Evolutionary conservation across 1,140 invertebrate species (phyloP), one percentile per base, ranked within the genome.

Genomic region (Caligus rogercresseyi): DNA sequence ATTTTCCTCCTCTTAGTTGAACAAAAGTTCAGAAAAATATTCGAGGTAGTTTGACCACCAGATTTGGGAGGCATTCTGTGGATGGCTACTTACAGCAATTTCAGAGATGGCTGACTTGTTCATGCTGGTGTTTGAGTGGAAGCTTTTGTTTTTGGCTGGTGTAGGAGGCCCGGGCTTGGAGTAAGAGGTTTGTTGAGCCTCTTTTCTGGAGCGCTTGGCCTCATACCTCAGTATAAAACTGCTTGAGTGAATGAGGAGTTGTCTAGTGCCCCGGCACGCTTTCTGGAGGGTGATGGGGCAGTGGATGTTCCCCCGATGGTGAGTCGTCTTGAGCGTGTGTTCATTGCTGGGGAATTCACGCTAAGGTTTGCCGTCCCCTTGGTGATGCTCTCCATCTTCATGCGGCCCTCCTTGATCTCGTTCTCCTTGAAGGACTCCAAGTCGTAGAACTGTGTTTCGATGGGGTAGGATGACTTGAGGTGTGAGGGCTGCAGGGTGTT

Each of bases 401-500:
- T 16, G 1, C 24, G 16, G 1, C 52, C 60, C 2, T 52, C 21
- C 25, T 43, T 31, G 1, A 62, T 16, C 43, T 63, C 21, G 18
- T 59, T 53, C 3, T 58, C 61, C 2, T 23, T 63, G 24, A 53
- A 63, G 16, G 54, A 24, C 2, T 53, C 52, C 1, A 25, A 23
- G 3, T n/a, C 25, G 25, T 65, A 55, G 61, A 59, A 63, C 72
- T 86, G 83, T 14, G 78, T 84, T 76, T 89, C 89, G 1, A 83
- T 83, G 0, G 88, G 85, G 75, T 94, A 93, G 0, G 86, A 83
- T 66, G 85, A 87, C 74, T 86, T 88, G 52, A 93, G 72, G 72
- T 94, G 89, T 2, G 87, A 86, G 18, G 81, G 84, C 64, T 84
- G 84, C 61, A 91, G 73, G 0, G 88, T 88, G 73, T 94, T 94